phyloP scores from a whole-genome alignment of 2,888 invertebrate genomes.

The Cheiracanthium punctorium region DNA sequence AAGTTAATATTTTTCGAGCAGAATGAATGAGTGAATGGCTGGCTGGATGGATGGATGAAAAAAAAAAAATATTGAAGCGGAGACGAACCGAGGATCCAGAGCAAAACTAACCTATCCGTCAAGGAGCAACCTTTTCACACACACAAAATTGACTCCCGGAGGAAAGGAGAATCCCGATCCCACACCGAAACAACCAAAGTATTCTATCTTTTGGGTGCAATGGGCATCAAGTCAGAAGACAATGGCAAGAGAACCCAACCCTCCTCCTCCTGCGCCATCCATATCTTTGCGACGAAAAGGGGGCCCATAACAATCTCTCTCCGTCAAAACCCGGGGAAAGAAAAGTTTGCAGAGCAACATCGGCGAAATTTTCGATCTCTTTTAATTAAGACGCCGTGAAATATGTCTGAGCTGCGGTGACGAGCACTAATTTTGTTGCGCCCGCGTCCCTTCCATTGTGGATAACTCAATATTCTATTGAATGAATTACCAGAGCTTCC shows the following conservation, averaged over 20 bases:
- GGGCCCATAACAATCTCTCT: constrained; percentile 60
- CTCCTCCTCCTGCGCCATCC: neutral
- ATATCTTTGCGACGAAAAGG: neutral
- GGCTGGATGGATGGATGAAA: neutral
- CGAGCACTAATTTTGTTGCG: constrained; percentile 67
- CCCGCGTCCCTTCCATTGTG: constrained; percentile 60
- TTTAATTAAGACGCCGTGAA: constrained; percentile 70
- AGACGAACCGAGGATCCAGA: neutral
- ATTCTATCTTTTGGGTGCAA: neutral
- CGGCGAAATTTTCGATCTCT: constrained; percentile 68
- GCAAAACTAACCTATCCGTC: neutral
- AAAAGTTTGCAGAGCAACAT: constrained; percentile 42
- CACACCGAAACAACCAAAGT: neutral
- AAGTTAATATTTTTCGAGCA: neutral
- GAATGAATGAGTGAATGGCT: no score
- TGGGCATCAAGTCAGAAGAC: constrained; percentile 14
- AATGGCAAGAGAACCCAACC: constrained; percentile 2
- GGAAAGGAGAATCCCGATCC: neutral
- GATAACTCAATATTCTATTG: constrained; percentile 70
- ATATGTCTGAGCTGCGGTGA: constrained; percentile 69
- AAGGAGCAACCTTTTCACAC: neutral
- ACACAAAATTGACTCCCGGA: constrained; percentile 1
- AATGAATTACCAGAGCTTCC: constrained; percentile 68
- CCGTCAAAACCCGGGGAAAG: constrained; percentile 51
- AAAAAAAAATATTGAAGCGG: neutral